A percentile compares a stretch with the other conserved stretches of the same genome.
Evolutionary conservation across 2,888 invertebrate genomes (phyloP).

Genomic region (Kuschelorhynchus macadamiae): DNA sequence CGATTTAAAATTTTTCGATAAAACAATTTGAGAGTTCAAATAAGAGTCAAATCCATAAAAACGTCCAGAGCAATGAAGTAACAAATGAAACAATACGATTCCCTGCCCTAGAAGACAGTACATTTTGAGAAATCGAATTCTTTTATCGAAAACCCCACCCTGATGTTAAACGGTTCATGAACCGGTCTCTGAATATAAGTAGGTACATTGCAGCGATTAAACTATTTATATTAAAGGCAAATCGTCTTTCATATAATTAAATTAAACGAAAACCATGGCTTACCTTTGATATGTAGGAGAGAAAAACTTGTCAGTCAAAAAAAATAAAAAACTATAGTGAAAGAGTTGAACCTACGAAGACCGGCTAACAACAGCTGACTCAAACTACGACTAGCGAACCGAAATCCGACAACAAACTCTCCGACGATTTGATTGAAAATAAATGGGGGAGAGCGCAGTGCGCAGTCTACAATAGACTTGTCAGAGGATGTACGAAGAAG

Average conservation of each 20-base stretch:
- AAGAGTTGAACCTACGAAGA: conserved; percentile 20
- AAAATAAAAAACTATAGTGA: conserved; percentile 28
- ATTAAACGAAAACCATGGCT: conserved; percentile 6
- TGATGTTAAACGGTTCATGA: conserved; percentile 32
- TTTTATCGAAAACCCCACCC: conserved; percentile 36
- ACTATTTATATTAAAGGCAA: too few relatives aligned
- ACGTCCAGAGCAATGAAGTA: too few relatives aligned
- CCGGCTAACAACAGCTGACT: conserved; percentile 47
- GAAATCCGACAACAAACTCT: conserved; percentile 14
- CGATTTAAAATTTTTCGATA: too few relatives aligned
- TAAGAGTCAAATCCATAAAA: too few relatives aligned
- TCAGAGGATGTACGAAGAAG: background rate
- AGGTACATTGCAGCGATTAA: background rate
- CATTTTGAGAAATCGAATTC: conserved; percentile 1
- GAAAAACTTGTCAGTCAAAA: conserved; percentile 35
- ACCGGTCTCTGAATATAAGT: conserved; percentile 21
- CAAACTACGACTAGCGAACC: conserved; percentile 26
- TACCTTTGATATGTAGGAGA: conserved; percentile 37
- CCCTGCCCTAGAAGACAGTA: too few relatives aligned
- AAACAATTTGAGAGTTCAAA: too few relatives aligned
- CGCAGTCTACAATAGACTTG: conserved; percentile 8
- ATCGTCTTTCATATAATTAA: too few relatives aligned
- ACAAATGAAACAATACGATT: too few relatives aligned
- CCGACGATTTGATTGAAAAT: conserved; percentile 27
- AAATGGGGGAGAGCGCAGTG: conserved; percentile 19